phyloP scores from a whole-genome alignment of 2,888 invertebrate species.

The Hemaris fuciformis region DNA sequence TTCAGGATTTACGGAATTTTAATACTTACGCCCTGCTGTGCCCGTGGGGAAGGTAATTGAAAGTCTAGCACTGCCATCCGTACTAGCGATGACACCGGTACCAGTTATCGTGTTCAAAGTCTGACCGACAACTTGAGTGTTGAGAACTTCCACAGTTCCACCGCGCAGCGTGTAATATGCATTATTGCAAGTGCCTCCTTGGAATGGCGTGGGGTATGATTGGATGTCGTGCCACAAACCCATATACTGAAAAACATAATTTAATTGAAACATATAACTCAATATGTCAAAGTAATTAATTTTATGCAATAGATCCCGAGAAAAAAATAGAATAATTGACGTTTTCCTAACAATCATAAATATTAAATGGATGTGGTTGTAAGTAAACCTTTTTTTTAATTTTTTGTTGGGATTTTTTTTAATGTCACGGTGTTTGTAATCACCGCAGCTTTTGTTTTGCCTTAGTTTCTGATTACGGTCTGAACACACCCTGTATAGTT shows the following conservation, averaged over 20 bases:
- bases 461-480: too few relatives aligned
- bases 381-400: too few relatives aligned
- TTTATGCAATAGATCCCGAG: too few relatives aligned
- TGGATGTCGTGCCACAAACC: constrained; percentile 56
- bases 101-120: constrained; percentile 48
- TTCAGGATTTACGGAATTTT: neutral
- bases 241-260: constrained; percentile 42
- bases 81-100: constrained; percentile 46
- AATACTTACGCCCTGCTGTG: neutral
- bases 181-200: constrained; percentile 54
- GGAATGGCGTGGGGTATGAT: constrained; percentile 48
- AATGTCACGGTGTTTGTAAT: too few relatives aligned
- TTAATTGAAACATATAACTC: too few relatives aligned
- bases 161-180: constrained; percentile 42
- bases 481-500: too few relatives aligned
- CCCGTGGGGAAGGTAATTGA: constrained; percentile 82
- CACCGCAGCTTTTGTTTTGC: too few relatives aligned
- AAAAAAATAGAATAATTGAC: too few relatives aligned
- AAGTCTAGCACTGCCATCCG: constrained; percentile 82
- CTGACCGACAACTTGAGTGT: constrained; percentile 53
- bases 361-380: too few relatives aligned
- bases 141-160: constrained; percentile 36
- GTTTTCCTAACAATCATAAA: too few relatives aligned
- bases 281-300: too few relatives aligned
- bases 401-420: too few relatives aligned